Evolutionary conservation across 2,888 invertebrate species (phyloP).

Genomic region (Tachystola acroxantha): DNA sequence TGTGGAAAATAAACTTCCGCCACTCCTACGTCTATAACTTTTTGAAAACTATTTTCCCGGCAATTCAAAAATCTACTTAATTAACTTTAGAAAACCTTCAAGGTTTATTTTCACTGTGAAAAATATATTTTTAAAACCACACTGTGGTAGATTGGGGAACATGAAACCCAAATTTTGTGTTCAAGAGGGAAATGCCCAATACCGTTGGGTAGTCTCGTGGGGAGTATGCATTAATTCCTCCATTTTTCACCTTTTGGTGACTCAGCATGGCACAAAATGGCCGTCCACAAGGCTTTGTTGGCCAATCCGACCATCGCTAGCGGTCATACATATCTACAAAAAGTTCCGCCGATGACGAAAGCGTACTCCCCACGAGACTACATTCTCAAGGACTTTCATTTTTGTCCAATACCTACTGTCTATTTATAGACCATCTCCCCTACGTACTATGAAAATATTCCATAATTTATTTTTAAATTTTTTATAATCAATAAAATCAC

Average conservation of each 20-base stretch:
- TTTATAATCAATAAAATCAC: neutral
- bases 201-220: conserved; percentile 79
- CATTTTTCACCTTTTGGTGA: conserved; percentile 81
- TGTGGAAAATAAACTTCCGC: conserved; percentile 44
- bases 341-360: conserved; percentile 65
- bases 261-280: conserved; percentile 82
- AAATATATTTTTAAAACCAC: conserved; percentile 41
- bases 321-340: conserved; percentile 61
- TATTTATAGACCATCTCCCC: conserved; percentile 30
- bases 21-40: conserved; percentile 41
- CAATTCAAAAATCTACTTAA: conserved; percentile 23
- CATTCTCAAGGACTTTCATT: conserved; percentile 74
- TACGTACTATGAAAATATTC: neutral
- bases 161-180: conserved; percentile 77
- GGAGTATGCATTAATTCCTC: conserved; percentile 76
- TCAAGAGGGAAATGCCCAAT: conserved; percentile 76
- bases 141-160: conserved; percentile 55
- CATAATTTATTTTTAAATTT: neutral
- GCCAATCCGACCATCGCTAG: conserved; percentile 60
- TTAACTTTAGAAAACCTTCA: conserved; percentile 17
- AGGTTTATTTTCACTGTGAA: conserved; percentile 22
- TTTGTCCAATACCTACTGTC: conserved; percentile 49
- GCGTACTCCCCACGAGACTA: conserved; percentile 73
- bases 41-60: conserved; percentile 46
- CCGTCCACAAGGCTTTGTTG: conserved; percentile 76